Evolutionary conservation across 2,888 invertebrate species (phyloP), one percentile per base, ranked within the genome.

Genomic region (Lasioglossum oenotherae): DNA sequence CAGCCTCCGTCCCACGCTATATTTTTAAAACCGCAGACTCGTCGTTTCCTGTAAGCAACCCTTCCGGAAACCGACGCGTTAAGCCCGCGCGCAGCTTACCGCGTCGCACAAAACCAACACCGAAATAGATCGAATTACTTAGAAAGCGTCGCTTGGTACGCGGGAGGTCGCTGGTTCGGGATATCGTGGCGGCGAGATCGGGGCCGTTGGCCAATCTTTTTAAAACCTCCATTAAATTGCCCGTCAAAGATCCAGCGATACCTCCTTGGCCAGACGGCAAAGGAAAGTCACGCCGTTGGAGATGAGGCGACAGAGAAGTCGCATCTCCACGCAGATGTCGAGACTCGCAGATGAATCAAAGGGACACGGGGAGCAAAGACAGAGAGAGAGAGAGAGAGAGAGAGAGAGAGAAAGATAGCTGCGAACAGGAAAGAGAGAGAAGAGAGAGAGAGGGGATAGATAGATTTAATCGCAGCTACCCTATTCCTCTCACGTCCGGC

Each of bases 401-500:
- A n/a, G n/a, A n/a, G 73, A 74, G 69, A 80, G 72, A 64, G 60
- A 69, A 49, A 38, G 64, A 80, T 69, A 53, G 53, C 57, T 44
- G n/a, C 76, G 80, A 46, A 69, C 38, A 79, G 71, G 41, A n/a
- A 16, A 75, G 38, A 74, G 83, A 80, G 46, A 31, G 64, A 31
- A 1, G 60, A 12, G 12, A 8, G 27, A 14, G 27, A 76, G 80
- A 23, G 78, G 87, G 78, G 88, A 89, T 49, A 81, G 88, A 80
- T 84, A 86, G 89, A 89, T 89, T 90, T 92, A 92, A 92, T 92
- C 90, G 87, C 85, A 82, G 78, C 74, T 84, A 90, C 87, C 90
- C 88, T 88, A 92, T 92, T 92, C 88, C 87, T 84, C 87, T 90
- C 92, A 85, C 92, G 92, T 91, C 86, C 87, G 76, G 80, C 83